Conservation (phyloP, 64 coral and sea anemone genomes). For the Pocillopora damicornis region DNA sequence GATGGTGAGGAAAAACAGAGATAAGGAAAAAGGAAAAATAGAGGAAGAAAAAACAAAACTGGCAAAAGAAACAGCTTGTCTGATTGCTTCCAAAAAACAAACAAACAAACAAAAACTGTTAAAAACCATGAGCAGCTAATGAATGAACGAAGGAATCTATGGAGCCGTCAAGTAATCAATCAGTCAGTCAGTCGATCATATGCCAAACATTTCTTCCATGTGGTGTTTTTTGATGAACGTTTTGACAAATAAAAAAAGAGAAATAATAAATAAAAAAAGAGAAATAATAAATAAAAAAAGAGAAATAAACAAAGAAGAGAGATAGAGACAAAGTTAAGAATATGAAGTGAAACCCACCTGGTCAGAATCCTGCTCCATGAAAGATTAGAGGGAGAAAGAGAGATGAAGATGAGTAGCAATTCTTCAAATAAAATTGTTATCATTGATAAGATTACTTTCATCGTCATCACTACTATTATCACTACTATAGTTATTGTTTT, state of each 20-base stretch:
- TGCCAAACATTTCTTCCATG: no score
- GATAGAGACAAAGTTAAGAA: not conserved
- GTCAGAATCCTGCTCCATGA: constrained; percentile 22
- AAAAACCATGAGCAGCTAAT: no score
- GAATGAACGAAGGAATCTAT: no score
- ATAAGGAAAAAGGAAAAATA: not conserved
- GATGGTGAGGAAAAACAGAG: constrained; percentile 7
- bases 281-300: not conserved
- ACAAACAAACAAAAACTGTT: no score
- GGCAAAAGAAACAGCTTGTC: not conserved
- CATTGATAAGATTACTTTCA: no score
- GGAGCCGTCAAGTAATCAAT: no score
- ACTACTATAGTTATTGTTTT: no score
- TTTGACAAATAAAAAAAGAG: not conserved
- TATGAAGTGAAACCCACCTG: constrained; percentile 10
- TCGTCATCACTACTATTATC: no score
- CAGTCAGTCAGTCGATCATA: no score
- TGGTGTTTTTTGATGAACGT: no score
- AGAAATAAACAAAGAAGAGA: not conserved
- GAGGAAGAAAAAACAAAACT: not conserved
- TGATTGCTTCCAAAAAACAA: not conserved
- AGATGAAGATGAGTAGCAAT: constrained; percentile 9
- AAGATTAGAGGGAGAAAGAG: not conserved
- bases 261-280: not conserved
- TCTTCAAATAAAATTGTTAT: no score